Evolutionary conservation across 2,888 invertebrate species (phyloP).

Genomic region (Aleiodes testaceus): DNA sequence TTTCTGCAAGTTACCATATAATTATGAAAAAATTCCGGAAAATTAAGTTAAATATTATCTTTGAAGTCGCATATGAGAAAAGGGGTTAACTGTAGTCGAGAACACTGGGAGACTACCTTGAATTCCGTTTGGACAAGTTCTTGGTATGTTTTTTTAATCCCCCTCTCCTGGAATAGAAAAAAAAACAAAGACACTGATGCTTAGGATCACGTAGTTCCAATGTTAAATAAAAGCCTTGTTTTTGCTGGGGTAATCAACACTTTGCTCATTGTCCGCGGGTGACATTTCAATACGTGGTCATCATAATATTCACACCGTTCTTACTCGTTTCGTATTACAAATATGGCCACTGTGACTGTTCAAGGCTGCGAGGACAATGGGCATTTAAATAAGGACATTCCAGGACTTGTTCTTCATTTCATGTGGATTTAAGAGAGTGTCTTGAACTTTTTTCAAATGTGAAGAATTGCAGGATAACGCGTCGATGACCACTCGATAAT

Average conservation of each 20-base stretch:
- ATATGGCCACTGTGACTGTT: slow-evolving; percentile 58
- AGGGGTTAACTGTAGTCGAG: background rate
- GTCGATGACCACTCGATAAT: no score
- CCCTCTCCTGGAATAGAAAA: slow-evolving; percentile 2
- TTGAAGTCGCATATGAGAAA: slow-evolving; percentile 9
- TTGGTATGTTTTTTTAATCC: slow-evolving; percentile 26
- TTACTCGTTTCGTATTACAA: slow-evolving; percentile 64
- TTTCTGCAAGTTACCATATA: slow-evolving; percentile 8
- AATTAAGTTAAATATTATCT: no score
- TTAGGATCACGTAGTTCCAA: slow-evolving; percentile 55
- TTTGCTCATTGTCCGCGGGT: slow-evolving; percentile 64
- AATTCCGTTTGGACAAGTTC: background rate
- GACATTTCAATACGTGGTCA: slow-evolving; percentile 70
- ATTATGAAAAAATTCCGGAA: no score
- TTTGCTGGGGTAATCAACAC: slow-evolving; percentile 69
- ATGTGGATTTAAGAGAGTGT: background rate
- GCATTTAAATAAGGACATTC: background rate
- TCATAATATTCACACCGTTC: slow-evolving; percentile 72
- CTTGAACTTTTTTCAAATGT: background rate
- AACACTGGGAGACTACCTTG: slow-evolving; percentile 1
- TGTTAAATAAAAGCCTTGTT: slow-evolving; percentile 63
- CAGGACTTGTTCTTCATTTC: background rate
- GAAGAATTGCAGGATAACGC: no score
- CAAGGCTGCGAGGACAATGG: slow-evolving; percentile 3
- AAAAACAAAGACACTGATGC: slow-evolving; percentile 46